Conservation (phyloP, 2,888 invertebrate species). For the Cataglyphis albicans region DNA sequence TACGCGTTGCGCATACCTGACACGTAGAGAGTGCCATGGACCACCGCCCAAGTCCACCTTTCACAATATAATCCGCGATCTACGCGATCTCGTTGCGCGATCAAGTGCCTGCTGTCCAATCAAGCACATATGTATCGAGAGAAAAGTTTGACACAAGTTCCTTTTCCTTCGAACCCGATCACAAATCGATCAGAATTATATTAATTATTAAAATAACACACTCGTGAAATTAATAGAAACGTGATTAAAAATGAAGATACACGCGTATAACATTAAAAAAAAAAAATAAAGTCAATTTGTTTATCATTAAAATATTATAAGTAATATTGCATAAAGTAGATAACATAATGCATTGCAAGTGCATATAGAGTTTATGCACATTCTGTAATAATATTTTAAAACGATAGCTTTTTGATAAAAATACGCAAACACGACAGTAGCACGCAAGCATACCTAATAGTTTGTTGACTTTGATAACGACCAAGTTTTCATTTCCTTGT, state of each 20-base stretch:
- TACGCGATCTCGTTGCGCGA: slow-evolving; percentile 60
- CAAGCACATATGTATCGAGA: slow-evolving; percentile 9
- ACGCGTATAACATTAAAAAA: background rate
- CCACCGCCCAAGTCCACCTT: slow-evolving; percentile 79
- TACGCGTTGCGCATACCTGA: slow-evolving; percentile 71
- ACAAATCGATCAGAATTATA: background rate
- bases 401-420: background rate
- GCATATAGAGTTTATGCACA: background rate
- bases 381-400: background rate
- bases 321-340: slow-evolving; percentile 2
- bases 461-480: background rate
- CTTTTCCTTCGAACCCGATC: background rate
- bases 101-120: slow-evolving; percentile 41
- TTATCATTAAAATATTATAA: background rate
- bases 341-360: background rate
- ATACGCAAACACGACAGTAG: background rate
- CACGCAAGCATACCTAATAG: background rate
- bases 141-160: background rate
- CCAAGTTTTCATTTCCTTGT: slow-evolving; percentile 27
- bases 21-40: slow-evolving; percentile 71
- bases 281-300: background rate
- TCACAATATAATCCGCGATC: slow-evolving; percentile 71
- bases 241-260: background rate
- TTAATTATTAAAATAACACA: background rate
- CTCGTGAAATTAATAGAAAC: background rate